phyloP scores from a whole-genome alignment of 2,113 vertebrate genomes.

The Pteropus alecto region DNA sequence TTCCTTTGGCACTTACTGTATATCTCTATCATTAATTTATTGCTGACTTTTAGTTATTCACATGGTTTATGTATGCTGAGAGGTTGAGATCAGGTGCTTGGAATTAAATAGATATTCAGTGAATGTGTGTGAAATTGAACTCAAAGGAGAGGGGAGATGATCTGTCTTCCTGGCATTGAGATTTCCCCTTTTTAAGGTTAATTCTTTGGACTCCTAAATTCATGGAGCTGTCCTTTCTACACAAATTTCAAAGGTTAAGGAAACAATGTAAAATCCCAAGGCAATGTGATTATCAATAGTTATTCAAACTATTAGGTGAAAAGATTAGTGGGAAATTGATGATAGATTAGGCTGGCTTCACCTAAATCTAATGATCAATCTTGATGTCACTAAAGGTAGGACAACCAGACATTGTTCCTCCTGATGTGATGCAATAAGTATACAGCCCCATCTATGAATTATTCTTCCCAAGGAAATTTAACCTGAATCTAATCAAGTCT shows the following conservation, averaged over 20 bases:
- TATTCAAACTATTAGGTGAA: neutral
- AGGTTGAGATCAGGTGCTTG: neutral
- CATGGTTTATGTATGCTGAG: conserved; percentile 1
- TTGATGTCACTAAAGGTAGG: conserved; percentile 40
- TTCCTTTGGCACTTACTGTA: neutral
- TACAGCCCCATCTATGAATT: conserved; percentile 12
- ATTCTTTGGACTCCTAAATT: conserved; percentile 29
- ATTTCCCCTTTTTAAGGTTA: neutral
- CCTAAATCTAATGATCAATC: neutral
- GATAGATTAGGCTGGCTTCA: neutral
- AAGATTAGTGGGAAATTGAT: conserved; percentile 22
- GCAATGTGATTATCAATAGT: neutral
- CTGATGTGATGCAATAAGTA: conserved; percentile 17
- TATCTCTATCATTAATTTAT: neutral
- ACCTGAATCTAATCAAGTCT: conserved; percentile 17
- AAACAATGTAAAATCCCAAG: conserved; percentile 26
- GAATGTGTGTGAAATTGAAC: conserved; percentile 19
- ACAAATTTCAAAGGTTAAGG: conserved; percentile 9
- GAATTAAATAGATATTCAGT: conserved; percentile 10
- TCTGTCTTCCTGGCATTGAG: neutral
- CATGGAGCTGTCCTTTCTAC: conserved; percentile 3
- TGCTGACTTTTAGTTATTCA: conserved; percentile 3
- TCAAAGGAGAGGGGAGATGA: neutral
- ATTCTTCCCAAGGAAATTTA: conserved; percentile 23
- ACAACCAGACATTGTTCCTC: neutral